Conservation (phyloP, 2,113 vertebrate genomes). For the Astur gentilis region DNA sequence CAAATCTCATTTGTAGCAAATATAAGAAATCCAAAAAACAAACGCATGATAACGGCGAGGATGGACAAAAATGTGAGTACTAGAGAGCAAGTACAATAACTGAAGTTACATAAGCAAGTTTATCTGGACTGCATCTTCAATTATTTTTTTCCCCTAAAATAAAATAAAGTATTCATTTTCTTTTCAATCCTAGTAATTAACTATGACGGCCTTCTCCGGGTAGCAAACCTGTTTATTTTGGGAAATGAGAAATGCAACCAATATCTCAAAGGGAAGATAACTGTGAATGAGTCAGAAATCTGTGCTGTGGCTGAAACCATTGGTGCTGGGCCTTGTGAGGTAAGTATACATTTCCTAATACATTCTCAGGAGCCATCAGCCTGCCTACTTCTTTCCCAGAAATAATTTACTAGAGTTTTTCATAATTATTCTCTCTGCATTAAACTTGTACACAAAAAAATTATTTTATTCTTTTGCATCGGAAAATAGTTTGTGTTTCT, state of each 20-base stretch:
- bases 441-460: neutral
- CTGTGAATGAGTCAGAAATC: constrained; percentile 88
- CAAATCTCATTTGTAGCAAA: neutral
- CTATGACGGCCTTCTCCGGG: constrained; percentile 85
- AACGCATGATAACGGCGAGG: neutral
- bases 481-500: neutral
- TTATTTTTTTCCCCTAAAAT: neutral
- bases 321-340: constrained; percentile 94
- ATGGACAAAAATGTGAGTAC: neutral
- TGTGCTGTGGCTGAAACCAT: constrained; percentile 88
- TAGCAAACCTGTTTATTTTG: constrained; percentile 84
- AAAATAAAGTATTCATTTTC: neutral
- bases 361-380: neutral
- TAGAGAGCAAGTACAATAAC: neutral
- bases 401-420: neutral
- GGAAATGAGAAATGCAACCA: constrained; percentile 86
- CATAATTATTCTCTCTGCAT: neutral
- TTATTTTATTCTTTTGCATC: neutral
- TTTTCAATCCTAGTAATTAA: constrained; percentile 76
- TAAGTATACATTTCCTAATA: constrained; percentile 57
- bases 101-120: neutral
- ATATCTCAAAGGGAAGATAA: constrained; percentile 86
- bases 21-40: neutral
- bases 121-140: neutral
- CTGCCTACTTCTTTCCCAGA: neutral